Base-by-base conservation (phyloP, 2,888 invertebrate genomes). In the Polyploca ridens region DNA sequence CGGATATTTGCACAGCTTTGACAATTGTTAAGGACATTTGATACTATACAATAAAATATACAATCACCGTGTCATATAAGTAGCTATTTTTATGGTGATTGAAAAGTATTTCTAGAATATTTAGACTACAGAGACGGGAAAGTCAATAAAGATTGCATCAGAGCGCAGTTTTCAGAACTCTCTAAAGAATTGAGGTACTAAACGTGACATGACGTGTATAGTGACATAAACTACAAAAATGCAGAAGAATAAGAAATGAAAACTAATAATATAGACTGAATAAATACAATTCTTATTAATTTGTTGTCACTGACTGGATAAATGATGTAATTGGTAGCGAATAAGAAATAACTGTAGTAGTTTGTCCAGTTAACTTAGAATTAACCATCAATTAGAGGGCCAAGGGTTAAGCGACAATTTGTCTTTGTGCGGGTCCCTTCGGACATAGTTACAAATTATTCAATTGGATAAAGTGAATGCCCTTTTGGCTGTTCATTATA, bases 391-490 rank as follows among this genome's bases (percentile, higher is more conserved):
- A 79, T 78, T 77, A 75, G 69, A 66, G 67, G 67, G 73, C 64
- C 63, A 72, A 69, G 78, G 82, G 82, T 79, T 77, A 79, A 73
- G 64, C 64, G 66, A 62, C 75, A 82, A 84, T 84, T 84, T 84
- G 83, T 78, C 77, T 65, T 70, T 69, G 67, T 69, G 73, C 66
- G 74, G 74, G 69, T 69, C 82, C 82, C 81, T 78, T 74, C 66
- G 58, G 62, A 66, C 66, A 63, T 33, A 33, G 44, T 59, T 63
- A 78, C 68, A 75, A 81, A 73, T 78, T 77, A 69, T 70, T 72
- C 77, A 84, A 83, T 84, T 82, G 79, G 66, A 27, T 60, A 69
- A 72, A 67, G 81, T 81, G 75, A 83, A 80, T 74, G 82, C 75
- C 78, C 82, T 76, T 73, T 67, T 63, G 62, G 64, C 16, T 65